A percentile compares a stretch with the other conserved stretches of the same genome.
Conservation (phyloP, 2,888 invertebrate species). For the Lamellibrachia columna region DNA sequence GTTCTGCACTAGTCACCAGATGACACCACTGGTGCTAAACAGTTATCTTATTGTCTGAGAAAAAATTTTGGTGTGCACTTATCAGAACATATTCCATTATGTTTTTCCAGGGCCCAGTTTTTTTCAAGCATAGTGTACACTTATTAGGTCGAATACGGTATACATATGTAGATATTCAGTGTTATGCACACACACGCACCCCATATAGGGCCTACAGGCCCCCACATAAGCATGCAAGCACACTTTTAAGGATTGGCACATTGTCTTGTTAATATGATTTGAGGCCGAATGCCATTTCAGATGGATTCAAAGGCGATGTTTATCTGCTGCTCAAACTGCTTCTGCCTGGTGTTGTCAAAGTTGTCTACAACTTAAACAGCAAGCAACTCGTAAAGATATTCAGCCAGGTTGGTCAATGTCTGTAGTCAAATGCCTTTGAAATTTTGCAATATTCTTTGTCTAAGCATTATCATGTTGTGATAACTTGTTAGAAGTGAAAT, state of each 20-base stretch:
- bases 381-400: constrained; percentile 91
- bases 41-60: no score
- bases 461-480: neutral
- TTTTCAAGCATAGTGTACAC: no score
- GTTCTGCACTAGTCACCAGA: no score
- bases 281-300: constrained; percentile 56
- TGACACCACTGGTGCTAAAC: no score
- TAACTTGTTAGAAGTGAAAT: no score
- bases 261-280: neutral
- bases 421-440: neutral
- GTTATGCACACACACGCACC: neutral
- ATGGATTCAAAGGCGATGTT: constrained; percentile 79
- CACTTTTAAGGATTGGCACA: neutral
- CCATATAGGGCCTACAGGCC: neutral
- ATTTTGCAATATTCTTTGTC: neutral
- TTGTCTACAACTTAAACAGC: constrained; percentile 91
- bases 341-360: constrained; percentile 82
- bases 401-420: constrained; percentile 70
- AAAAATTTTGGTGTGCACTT: no score
- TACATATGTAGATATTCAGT: neutral
- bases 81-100: no score
- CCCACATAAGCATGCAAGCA: neutral
- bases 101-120: no score
- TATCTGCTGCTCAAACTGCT: constrained; percentile 83
- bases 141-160: no score